Conservation (phyloP, 2,888 invertebrate species). For the Philereme transversata region DNA sequence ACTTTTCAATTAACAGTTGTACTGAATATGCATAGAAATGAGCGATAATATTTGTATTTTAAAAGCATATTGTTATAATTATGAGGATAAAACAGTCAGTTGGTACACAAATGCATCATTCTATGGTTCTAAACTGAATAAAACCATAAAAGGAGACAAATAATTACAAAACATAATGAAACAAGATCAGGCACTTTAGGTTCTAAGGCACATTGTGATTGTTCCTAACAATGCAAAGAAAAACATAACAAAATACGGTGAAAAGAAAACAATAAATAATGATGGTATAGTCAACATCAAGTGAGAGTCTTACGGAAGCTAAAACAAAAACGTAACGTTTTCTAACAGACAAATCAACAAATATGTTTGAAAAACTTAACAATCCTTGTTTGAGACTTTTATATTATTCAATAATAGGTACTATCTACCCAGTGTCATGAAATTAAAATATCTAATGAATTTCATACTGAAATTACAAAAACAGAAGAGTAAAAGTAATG, state of each 20-base stretch:
- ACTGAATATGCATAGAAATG: slow-evolving; percentile 28
- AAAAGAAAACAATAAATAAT: background rate
- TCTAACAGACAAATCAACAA: slow-evolving; percentile 30
- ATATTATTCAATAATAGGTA: no score
- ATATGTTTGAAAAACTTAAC: slow-evolving; percentile 7
- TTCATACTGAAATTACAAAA: no score
- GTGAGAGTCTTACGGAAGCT: background rate
- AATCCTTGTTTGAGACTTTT: background rate
- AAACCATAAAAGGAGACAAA: slow-evolving; percentile 60
- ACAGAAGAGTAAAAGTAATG: no score
- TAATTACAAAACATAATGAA: slow-evolving; percentile 43
- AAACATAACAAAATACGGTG: slow-evolving; percentile 25
- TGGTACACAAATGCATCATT: slow-evolving; percentile 36
- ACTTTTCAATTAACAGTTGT: slow-evolving; percentile 21
- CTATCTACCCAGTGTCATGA: no score
- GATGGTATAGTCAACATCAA: slow-evolving; percentile 7
- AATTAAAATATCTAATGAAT: no score
- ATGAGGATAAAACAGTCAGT: slow-evolving; percentile 59
- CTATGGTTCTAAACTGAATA: slow-evolving; percentile 31
- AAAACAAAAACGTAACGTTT: slow-evolving; percentile 31
- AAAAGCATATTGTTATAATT: slow-evolving; percentile 26
- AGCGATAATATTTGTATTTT: slow-evolving; percentile 26
- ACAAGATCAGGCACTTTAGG: slow-evolving; percentile 64
- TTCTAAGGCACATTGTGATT: slow-evolving; percentile 73
- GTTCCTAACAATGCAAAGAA: slow-evolving; percentile 41